Conservation (phyloP, 2,797 vertebrate species). For the Scolopax bukidnonensis region DNA sequence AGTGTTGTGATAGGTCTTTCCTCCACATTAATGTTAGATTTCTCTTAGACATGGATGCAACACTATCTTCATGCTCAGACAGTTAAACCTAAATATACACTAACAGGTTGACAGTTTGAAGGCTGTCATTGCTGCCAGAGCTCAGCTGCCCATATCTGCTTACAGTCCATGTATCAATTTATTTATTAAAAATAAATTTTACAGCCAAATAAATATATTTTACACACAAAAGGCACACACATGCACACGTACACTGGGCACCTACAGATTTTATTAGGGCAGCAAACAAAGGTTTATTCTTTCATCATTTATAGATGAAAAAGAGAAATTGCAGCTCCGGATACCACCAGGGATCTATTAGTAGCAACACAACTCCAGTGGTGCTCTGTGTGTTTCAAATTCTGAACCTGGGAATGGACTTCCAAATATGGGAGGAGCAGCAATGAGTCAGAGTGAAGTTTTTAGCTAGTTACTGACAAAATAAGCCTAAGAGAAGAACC, state of each 20-base stretch:
- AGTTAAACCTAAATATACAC: conserved; percentile 53
- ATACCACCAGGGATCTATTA: background rate
- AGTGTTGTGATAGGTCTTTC: background rate
- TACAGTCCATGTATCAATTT: background rate
- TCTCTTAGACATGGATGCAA: conserved; percentile 29
- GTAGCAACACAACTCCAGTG: background rate
- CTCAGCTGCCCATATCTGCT: conserved; percentile 46
- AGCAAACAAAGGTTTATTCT: background rate
- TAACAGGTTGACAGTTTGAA: background rate
- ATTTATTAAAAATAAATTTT: background rate
- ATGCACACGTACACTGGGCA: background rate
- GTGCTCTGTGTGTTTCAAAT: conserved; percentile 1
- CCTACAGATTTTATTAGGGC: background rate
- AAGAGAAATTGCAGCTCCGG: conserved; percentile 3
- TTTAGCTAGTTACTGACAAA: conserved; percentile 29
- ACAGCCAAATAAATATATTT: background rate
- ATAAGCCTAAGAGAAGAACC: background rate
- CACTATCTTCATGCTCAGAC: conserved; percentile 10
- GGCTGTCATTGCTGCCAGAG: conserved; percentile 13
- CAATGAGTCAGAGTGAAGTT: conserved; percentile 56
- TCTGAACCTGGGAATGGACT: conserved; percentile 59
- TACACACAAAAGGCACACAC: background rate
- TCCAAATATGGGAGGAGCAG: conserved; percentile 62
- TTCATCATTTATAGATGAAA: background rate
- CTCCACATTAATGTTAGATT: background rate